phyloP scores from a whole-genome alignment of 2,888 invertebrate genomes.

The Penaeus monodon region DNA sequence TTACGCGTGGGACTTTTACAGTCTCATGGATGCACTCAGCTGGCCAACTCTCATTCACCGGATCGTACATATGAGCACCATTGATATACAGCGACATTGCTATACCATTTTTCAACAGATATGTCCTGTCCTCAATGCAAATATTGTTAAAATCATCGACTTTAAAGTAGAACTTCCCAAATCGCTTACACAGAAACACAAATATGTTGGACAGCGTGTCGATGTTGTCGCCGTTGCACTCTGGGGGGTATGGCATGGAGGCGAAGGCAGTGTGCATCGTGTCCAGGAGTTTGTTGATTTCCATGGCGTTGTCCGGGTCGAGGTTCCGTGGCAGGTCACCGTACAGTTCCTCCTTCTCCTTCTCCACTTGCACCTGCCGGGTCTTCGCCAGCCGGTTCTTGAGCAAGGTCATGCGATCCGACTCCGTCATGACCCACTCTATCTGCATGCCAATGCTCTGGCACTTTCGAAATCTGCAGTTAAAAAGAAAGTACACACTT shows the following conservation, averaged over 20 bases:
- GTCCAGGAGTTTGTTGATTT: constrained; percentile 16
- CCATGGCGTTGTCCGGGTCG: background rate
- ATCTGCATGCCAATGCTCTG: constrained; percentile 69
- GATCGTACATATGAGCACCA: constrained; percentile 43
- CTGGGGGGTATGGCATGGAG: constrained; percentile 23
- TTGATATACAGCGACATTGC: constrained; percentile 37
- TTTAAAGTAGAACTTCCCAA: constrained; percentile 29
- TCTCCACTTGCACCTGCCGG: constrained; percentile 2
- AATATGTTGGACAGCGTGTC: constrained; percentile 47
- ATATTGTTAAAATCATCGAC: constrained; percentile 15
- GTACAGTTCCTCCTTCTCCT: background rate
- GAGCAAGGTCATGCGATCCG: constrained; percentile 67
- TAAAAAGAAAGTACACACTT: background rate
- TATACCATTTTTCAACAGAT: constrained; percentile 35
- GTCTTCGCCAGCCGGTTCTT: constrained; percentile 60
- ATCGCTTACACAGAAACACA: constrained; percentile 21
- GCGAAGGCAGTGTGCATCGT: constrained; percentile 7
- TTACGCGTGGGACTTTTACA: constrained; percentile 34
- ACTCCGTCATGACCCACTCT: constrained; percentile 69
- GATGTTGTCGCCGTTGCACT: constrained; percentile 26
- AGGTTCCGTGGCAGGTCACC: constrained; percentile 3
- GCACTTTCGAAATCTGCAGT: constrained; percentile 67
- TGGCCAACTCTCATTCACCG: constrained; percentile 28
- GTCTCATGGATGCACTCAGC: background rate
- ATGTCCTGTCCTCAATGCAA: constrained; percentile 13